Percentiles rank a stretch among this genome's conserved stretches.
These are phyloP conservation scores for Notarius quadriscutis DNA, from an alignment of 2,113 vertebrate species.

Conservation along the genomic window DNA sequence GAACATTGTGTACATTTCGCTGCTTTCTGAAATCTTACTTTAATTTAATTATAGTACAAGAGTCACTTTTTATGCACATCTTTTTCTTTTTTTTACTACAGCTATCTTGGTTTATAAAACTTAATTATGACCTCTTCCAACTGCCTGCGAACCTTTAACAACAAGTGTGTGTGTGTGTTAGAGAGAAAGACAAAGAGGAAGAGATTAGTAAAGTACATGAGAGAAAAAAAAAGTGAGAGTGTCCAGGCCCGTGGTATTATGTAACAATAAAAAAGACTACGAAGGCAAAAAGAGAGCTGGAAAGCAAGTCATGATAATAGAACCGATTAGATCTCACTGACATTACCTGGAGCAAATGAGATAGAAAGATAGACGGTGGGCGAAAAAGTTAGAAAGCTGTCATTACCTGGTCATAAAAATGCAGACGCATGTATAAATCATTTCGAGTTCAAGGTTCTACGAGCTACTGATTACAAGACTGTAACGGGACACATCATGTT, in stretches of 20 bases:
- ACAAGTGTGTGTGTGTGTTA: background rate
- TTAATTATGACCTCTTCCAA: slow-evolving; percentile 15
- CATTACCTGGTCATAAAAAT: background rate
- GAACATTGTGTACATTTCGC: background rate
- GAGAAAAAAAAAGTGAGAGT: slow-evolving; percentile 6
- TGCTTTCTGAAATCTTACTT: background rate
- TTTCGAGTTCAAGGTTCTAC: background rate
- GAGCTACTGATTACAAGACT: background rate
- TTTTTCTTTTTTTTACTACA: background rate
- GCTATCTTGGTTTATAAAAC: slow-evolving; percentile 11
- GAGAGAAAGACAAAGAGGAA: background rate
- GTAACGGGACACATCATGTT: too few species aligned
- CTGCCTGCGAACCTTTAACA: background rate
- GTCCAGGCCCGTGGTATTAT: background rate
- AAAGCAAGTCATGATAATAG: background rate
- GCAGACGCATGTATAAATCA: background rate
- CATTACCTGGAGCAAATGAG: background rate
- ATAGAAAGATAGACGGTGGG: background rate
- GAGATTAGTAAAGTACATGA: background rate
- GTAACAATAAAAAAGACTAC: background rate
- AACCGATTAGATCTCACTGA: background rate
- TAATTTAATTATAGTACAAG: too few species aligned
- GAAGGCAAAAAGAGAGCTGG: background rate
- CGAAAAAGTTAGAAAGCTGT: background rate
- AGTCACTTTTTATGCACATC: background rate